Base-by-base conservation (phyloP, 2,888 invertebrate genomes). In the Stictocephala bisonia region DNA sequence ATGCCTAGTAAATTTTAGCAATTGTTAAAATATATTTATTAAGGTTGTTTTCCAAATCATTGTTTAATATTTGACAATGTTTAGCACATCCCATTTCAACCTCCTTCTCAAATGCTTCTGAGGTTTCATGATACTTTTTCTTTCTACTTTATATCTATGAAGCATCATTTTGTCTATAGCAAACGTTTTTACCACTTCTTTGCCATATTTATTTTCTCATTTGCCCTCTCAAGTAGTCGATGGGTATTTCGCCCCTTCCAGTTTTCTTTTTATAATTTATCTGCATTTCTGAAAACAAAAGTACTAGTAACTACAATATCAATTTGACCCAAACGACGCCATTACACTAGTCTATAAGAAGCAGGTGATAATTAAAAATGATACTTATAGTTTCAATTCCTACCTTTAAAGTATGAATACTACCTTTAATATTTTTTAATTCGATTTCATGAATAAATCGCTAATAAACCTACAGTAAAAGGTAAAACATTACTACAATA, bases 251-350 rank as follows among this genome's bases (percentile, higher is more conserved):
- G 22, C 53, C 53, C 24, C 53, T 22, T 11, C 4, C 11, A 53
- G 53, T 53, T 26, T 53, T 53, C n/a, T 53, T 53, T 22, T 53
- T 53, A 22, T 53, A 53, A 9, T 53, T 53, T n/a, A 4, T 22
- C 27, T 4, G 53, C 20, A 22, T 22, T 20, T 53, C 53, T 53
- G 53, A 53, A 53, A 53, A 24, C 22, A 53, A 53, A 26, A 20
- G 13, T 40, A 64, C 27, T 4, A 31, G 15, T 35, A 64, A 40
- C 31, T 40, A 64, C 64, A 35, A 20, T 40, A 31, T 64, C 31
- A 64, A 64, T 40, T 22, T 64, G 35, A 64, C 64, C 64, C 41
- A 64, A 64, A 64, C 64, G 64, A 40, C 64, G 40, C 40, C 64
- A 64, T 64, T 31, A 41, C 22, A 40, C 64, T 40, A 64, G n/a